Percentiles rank a stretch among this genome's conserved stretches.
These are phyloP conservation scores for Panagrolaimus sp. DNA, from an alignment of 1,140 invertebrate species.

Conservation along the genomic window DNA sequence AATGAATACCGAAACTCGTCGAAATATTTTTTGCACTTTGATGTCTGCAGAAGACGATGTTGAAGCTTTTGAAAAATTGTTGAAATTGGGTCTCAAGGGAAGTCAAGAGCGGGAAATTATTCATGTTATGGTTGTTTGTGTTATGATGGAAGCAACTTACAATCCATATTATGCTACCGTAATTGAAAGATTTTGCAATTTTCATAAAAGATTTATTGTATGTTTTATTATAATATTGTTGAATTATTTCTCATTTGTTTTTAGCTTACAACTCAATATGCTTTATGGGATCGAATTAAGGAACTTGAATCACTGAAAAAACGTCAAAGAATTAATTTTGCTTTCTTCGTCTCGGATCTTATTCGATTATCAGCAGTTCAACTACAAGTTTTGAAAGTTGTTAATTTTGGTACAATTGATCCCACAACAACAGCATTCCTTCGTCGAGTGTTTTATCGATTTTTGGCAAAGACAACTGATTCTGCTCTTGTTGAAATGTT, in stretches of 20 bases:
- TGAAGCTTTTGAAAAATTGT: slow-evolving; percentile 84
- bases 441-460: slow-evolving; percentile 23
- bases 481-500: slow-evolving; percentile 31
- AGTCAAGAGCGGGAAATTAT: slow-evolving; percentile 75
- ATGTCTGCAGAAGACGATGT: slow-evolving; percentile 70
- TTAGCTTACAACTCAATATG: slow-evolving; percentile 78
- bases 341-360: slow-evolving; percentile 74
- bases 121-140: slow-evolving; percentile 76
- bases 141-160: slow-evolving; percentile 74
- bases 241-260: slow-evolving; percentile 57
- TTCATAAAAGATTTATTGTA: slow-evolving; percentile 43
- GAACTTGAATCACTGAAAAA: slow-evolving; percentile 68
- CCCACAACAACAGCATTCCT: slow-evolving; percentile 20
- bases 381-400: slow-evolving; percentile 74
- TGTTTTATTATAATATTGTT: slow-evolving; percentile 28
- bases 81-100: slow-evolving; percentile 74
- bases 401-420: slow-evolving; percentile 43
- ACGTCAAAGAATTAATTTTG: slow-evolving; percentile 71
- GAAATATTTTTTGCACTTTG: slow-evolving; percentile 64
- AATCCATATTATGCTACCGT: slow-evolving; percentile 84
- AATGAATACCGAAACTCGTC: slow-evolving; percentile 65
- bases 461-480: slow-evolving; percentile 32
- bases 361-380: slow-evolving; percentile 73
- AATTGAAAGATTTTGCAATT: slow-evolving; percentile 75
- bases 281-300: slow-evolving; percentile 85